phyloP scores from a whole-genome alignment of 2,797 vertebrate genomes.

The Tragopan temminckii region DNA sequence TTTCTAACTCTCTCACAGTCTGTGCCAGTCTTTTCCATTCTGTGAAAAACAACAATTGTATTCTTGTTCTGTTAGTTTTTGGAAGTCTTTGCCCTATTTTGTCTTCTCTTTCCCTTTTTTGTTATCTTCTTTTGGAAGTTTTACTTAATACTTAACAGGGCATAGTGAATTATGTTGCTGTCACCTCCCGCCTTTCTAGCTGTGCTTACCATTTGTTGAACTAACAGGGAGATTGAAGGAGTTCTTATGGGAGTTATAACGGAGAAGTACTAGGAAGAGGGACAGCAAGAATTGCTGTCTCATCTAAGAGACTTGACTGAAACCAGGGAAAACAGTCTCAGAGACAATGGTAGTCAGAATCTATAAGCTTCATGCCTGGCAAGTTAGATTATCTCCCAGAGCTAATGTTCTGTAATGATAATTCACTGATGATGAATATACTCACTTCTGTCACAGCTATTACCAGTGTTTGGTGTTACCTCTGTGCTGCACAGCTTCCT shows the following conservation, averaged over 20 bases:
- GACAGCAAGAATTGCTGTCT: background rate
- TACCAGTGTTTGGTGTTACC: background rate
- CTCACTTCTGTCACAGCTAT: background rate
- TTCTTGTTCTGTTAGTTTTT: background rate
- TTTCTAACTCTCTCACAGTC: background rate
- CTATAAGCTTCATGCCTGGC: background rate
- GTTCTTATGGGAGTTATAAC: background rate
- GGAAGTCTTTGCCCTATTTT: background rate
- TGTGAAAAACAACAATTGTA: accelerated
- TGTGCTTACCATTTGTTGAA: background rate
- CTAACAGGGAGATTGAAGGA: background rate
- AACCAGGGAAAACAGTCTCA: background rate
- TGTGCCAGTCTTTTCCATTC: background rate
- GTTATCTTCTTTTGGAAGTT: background rate
- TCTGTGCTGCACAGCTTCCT: background rate
- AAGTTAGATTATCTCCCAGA: background rate
- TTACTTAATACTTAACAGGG: background rate
- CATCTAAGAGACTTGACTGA: background rate
- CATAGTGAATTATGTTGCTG: background rate
- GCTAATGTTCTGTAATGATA: background rate
- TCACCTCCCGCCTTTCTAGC: background rate
- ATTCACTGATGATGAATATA: background rate
- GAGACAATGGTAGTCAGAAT: background rate
- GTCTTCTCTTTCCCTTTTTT: background rate
- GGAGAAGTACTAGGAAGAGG: background rate